Percentiles rank a stretch among this genome's conserved stretches.
These are phyloP conservation scores for Spilogale gracilis DNA, from an alignment of 2,113 vertebrate genomes.

Conservation along the genomic window DNA sequence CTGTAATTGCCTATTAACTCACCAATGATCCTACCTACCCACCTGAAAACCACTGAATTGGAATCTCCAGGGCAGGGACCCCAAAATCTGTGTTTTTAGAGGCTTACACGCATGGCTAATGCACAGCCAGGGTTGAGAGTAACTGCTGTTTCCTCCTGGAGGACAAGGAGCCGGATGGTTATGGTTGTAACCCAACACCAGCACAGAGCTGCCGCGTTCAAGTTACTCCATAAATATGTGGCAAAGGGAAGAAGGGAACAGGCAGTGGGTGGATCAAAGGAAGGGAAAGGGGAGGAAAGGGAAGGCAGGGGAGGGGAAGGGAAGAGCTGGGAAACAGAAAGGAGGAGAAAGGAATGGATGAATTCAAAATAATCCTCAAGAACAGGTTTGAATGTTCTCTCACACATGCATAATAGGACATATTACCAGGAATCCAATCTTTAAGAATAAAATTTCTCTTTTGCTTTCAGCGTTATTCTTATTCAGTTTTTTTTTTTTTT, in stretches of 20 bases:
- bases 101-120: background rate
- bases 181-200: background rate
- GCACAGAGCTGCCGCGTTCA: background rate
- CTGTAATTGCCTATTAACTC: background rate
- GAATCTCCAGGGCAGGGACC: background rate
- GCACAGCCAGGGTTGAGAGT: background rate
- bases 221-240: background rate
- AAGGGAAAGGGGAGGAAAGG: background rate
- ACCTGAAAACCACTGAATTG: background rate
- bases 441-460: conserved; percentile 43
- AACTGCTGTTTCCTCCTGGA: background rate
- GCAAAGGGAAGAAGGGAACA: background rate
- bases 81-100: background rate
- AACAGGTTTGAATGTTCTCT: background rate
- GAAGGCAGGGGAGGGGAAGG: too few relatives aligned
- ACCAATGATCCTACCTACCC: background rate
- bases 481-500: background rate
- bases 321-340: background rate
- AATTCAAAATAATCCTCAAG: conserved; percentile 43
- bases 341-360: background rate
- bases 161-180: background rate
- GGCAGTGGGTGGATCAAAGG: background rate
- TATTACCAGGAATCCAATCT: background rate
- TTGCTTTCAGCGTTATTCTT: conserved; percentile 27
- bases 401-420: background rate